A percentile compares a stretch with the other conserved stretches of the same genome.
Evolutionary conservation across 2,797 vertebrate species (phyloP).

Genomic region (Phoxinus dragarum): DNA sequence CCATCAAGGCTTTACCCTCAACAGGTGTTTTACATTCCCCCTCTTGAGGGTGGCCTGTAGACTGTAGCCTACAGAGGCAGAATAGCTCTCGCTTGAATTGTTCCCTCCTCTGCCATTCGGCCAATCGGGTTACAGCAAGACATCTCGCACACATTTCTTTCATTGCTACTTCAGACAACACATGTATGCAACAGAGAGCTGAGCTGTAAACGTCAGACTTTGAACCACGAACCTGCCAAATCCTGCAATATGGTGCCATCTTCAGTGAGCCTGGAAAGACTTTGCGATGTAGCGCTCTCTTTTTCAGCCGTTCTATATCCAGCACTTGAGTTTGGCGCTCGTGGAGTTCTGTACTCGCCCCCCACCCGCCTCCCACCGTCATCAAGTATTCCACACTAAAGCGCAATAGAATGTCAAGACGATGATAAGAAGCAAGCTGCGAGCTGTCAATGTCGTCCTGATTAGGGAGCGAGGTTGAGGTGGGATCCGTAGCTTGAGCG

Average conservation of each 20-base stretch:
- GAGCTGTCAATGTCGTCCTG: conserved; percentile 69
- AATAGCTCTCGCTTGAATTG: conserved; percentile 18
- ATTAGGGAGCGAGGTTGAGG: conserved; percentile 70
- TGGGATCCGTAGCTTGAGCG: conserved; percentile 66
- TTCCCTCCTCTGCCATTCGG: conserved; percentile 21
- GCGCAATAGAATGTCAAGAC: conserved; percentile 65
- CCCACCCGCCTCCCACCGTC: conserved; percentile 34
- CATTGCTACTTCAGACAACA: conserved; percentile 35
- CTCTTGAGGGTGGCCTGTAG: conserved; percentile 47
- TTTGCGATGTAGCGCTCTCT: not conserved
- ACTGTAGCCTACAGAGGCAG: conserved; percentile 36
- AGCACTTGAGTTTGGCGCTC: conserved; percentile 34
- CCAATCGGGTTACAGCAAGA: conserved; percentile 28
- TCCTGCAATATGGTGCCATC: conserved; percentile 24
- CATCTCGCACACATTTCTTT: conserved; percentile 34
- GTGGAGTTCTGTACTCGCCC: conserved; percentile 55
- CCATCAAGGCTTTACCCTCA: conserved; percentile 68
- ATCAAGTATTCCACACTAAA: conserved; percentile 70
- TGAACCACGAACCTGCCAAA: conserved; percentile 61
- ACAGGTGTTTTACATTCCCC: conserved; percentile 66
- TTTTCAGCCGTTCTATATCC: conserved; percentile 38
- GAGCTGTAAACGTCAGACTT: conserved; percentile 65
- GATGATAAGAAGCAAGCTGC: conserved; percentile 64
- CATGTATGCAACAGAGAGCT: conserved; percentile 20
- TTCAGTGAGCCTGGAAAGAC: conserved; percentile 30